Conservation (phyloP, 2,113 vertebrate species). For the Aphyosemion australe region DNA sequence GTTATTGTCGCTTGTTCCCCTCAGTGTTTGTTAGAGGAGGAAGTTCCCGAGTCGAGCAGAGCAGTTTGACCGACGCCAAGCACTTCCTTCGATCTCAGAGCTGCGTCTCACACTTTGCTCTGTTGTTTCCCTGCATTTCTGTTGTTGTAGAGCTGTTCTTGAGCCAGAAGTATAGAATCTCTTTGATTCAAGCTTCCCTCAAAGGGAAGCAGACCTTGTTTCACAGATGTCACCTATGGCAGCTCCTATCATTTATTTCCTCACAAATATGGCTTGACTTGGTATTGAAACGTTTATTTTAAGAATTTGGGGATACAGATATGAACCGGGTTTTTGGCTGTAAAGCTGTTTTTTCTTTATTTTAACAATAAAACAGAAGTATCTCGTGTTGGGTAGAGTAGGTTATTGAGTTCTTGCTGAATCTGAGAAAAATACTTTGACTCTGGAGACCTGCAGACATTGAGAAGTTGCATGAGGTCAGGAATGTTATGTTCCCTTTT, state of each 20-base stretch:
- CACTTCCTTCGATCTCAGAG: slow-evolving; percentile 57
- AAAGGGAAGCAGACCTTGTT: slow-evolving; percentile 45
- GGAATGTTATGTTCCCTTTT: too few species aligned
- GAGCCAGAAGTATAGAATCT: slow-evolving; percentile 22
- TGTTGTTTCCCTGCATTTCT: slow-evolving; percentile 28
- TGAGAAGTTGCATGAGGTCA: too few species aligned
- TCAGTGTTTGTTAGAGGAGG: slow-evolving; percentile 50
- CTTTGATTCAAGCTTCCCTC: slow-evolving; percentile 28
- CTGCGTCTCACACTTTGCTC: slow-evolving; percentile 26
- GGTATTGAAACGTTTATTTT: neutral
- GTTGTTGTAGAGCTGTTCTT: slow-evolving; percentile 30
- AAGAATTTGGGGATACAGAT: too few species aligned
- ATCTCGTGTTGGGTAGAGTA: too few species aligned
- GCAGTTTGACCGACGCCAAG: slow-evolving; percentile 32
- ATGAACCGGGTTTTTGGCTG: too few species aligned
- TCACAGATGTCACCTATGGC: neutral
- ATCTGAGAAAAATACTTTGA: too few species aligned
- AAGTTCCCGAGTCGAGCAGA: slow-evolving; percentile 41
- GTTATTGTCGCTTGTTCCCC: neutral
- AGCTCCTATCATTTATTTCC: neutral
- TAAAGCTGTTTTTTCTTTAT: too few species aligned
- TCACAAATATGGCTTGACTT: neutral
- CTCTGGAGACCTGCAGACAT: too few species aligned
- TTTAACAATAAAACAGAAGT: too few species aligned
- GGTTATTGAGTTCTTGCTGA: too few species aligned